Evolutionary conservation across 1,140 invertebrate species (phyloP).

Genomic region (Drosophila parvula): DNA sequence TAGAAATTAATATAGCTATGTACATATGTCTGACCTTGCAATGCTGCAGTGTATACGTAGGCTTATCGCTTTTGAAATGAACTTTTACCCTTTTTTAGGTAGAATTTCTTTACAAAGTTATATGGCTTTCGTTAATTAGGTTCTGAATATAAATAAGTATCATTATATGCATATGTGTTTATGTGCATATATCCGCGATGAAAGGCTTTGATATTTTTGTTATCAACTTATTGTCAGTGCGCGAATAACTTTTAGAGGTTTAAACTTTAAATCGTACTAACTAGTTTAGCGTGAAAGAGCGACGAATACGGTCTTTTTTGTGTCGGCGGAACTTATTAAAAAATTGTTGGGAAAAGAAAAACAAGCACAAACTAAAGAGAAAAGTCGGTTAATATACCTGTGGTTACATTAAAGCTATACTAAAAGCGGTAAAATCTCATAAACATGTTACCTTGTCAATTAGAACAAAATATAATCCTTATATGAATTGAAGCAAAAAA

Average conservation of each 20-base stretch:
- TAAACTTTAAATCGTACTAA: constrained; percentile 7
- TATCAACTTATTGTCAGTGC: not conserved
- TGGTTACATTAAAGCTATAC: not conserved
- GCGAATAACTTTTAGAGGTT: not conserved
- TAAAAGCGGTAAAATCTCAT: not conserved
- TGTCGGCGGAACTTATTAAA: not conserved
- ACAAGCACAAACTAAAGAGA: not conserved
- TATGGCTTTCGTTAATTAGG: not conserved
- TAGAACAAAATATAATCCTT: not conserved
- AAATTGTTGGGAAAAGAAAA: not conserved
- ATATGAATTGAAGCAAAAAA: too few relatives aligned
- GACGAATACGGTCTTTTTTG: constrained; percentile 2
- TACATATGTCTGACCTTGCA: constrained; percentile 3
- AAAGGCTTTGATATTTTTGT: not conserved
- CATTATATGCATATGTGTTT: too few relatives aligned
- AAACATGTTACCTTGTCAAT: not conserved
- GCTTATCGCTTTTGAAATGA: not conserved
- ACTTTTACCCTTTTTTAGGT: constrained; percentile 6
- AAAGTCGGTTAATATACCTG: not conserved
- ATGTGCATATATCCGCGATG: not conserved
- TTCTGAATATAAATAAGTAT: not conserved
- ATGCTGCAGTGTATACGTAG: not conserved
- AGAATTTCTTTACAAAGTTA: not conserved
- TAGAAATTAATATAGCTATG: constrained; percentile 5
- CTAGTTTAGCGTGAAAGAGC: constrained; percentile 3